Percentiles rank a stretch among this genome's conserved stretches.
Evolutionary conservation across 2,113 vertebrate species (phyloP).

Genomic region (Microcebus tavaratra): DNA sequence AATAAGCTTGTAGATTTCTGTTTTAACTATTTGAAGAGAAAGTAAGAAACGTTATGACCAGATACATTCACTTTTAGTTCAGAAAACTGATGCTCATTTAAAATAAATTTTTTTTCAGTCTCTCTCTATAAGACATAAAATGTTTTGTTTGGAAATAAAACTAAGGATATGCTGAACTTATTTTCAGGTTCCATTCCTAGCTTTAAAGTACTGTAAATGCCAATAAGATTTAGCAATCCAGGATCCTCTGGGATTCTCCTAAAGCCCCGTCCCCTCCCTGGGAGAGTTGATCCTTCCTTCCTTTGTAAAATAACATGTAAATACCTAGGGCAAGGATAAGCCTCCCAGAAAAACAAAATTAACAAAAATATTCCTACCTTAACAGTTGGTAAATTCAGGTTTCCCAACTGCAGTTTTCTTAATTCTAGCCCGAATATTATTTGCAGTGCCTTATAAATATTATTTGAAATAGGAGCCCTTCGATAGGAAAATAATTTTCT

Average conservation of each 20-base stretch:
- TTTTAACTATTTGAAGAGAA: neutral
- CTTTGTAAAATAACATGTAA: conserved; percentile 37
- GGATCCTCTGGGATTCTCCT: neutral
- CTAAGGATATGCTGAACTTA: neutral
- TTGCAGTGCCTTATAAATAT: conserved; percentile 63
- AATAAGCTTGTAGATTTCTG: neutral
- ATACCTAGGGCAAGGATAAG: neutral
- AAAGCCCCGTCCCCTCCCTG: neutral
- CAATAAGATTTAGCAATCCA: neutral
- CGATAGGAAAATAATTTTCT: conserved; percentile 65
- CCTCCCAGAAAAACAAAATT: neutral
- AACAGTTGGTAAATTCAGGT: conserved; percentile 13
- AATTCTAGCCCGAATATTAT: conserved; percentile 54
- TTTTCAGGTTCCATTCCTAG: neutral
- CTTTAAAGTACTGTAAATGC: conserved; percentile 16
- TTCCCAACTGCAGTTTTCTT: conserved; percentile 23
- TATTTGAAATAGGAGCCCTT: conserved; percentile 56
- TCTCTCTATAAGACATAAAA: neutral
- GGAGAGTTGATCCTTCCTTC: conserved; percentile 14
- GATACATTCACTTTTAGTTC: conserved; percentile 8
- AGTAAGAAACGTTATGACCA: neutral
- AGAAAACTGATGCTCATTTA: conserved; percentile 17
- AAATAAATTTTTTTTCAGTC: neutral
- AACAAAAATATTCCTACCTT: neutral
- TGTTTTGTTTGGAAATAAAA: conserved; percentile 29